Base-by-base conservation (phyloP, 2,888 invertebrate genomes). In the Eristalinus aeneus region DNA sequence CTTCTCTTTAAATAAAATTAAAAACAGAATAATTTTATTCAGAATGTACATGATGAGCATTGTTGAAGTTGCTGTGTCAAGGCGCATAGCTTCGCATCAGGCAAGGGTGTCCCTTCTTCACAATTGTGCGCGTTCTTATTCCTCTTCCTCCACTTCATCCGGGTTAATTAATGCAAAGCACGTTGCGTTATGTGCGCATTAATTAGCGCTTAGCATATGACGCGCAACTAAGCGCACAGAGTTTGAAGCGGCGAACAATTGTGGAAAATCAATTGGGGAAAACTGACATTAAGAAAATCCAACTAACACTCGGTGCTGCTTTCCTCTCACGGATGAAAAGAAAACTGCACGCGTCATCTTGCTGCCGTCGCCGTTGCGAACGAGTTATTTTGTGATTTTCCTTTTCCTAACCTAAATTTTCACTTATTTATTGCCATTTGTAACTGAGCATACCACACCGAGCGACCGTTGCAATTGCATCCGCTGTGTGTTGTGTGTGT, bases 391-490 rank as follows among this genome's bases (percentile, higher is more conserved):
- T 69, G 60, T 58, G 22, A 74, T 67, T 68, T 56, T 39, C 20
- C 16, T 65, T 81, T 82, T 76, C 32, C 63, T 82, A 86, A 86
- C 86, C 86, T 86, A 82, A 82, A 86, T 86, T 82, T 86, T 86
- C 86, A 86, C 82, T 86, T 86, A 86, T 86, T 86, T 82, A 86
- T 86, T 82, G 77, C 74, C 78, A 82, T 86, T 86, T 86, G 69
- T 74, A 74, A 82, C 77, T 54, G 82, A 68, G 46, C 76, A 34
- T 27, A 39, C 36, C 56, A 20, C 6, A 6, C 2, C 23, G 20
- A 27, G 27, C 27, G 54, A 73, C 77, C 82, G 82, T 73, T 83
- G 63, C 23, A 23, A 27, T 76, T 82, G 65, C 65, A 76, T 16
- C 77, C 69, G 60, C 67, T 77, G 86, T 54, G 65, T 71, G 39